phyloP scores from a whole-genome alignment of 92 coral and sea anemone genomes.

The Actinostola sp. region DNA sequence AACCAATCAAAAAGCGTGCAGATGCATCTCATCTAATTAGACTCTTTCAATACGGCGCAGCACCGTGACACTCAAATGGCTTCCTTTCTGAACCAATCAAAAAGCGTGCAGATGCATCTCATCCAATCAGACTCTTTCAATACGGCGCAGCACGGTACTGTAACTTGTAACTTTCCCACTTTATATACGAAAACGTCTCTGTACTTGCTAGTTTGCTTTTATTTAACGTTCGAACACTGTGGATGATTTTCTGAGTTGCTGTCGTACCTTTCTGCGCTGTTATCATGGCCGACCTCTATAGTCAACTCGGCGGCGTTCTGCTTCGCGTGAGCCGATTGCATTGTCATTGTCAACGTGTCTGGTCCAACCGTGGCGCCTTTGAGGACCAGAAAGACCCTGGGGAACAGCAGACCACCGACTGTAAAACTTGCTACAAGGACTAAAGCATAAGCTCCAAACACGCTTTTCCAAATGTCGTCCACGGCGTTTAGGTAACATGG shows the following conservation, averaged over 20 bases:
- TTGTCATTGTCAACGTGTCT: slow-evolving; percentile 43
- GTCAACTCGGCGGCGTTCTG: slow-evolving; percentile 2
- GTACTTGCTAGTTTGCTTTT: neutral
- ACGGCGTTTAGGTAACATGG: slow-evolving; percentile 68
- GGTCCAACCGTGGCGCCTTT: slow-evolving; percentile 59
- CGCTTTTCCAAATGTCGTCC: slow-evolving; percentile 50
- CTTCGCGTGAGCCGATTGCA: slow-evolving; percentile 18
- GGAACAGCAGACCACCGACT: slow-evolving; percentile 73
- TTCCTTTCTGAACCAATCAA: no score
- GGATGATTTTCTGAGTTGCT: neutral
- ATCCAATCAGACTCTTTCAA: no score
- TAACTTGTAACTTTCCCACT: no score
- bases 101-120: no score
- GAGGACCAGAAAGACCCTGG: slow-evolving; percentile 54
- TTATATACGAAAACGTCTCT: no score
- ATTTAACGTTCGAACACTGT: slow-evolving; percentile 5
- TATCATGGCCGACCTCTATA: neutral
- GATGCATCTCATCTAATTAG: no score
- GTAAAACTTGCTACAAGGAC: slow-evolving; percentile 66
- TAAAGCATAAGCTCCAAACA: slow-evolving; percentile 52
- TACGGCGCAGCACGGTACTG: no score
- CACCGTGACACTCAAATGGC: no score
- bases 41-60: no score
- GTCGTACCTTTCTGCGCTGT: neutral
- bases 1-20: no score